Evolutionary conservation across 1,140 invertebrate species (phyloP), one percentile per base, ranked within the genome.

Genomic region (Brachionus calyciflorus): DNA sequence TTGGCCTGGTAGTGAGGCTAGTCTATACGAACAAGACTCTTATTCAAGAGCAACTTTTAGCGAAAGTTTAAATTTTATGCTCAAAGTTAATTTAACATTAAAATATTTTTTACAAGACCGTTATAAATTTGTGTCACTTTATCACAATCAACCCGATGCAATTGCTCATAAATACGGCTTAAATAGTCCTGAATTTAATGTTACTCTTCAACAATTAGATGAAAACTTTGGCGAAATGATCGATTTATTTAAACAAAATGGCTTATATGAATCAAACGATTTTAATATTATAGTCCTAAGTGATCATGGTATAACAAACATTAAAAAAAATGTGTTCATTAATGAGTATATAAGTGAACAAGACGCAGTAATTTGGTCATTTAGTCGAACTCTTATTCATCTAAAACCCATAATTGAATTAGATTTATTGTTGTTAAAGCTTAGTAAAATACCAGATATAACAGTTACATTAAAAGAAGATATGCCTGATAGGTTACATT

Each of bases 211-310:
- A 14, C 69, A 73, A 73, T 51, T 73, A 33, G 69, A 73, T 24
- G 24, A 14, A 14, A 33, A 55, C 28, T 73, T 73, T 17, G 46
- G 69, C 9, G 24, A 73, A 53, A 19, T 73, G 46, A 41, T 51
- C 9, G 33, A 28, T 12, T 14, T 24, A 12, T 33, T 73, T 12
- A 51, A 73, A 12, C 19, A 33, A 51, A 30, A 21, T 26, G 12
- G 19, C 24, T 14, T 73, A 12, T 55, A 37, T 30, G 46, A 2
- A 3, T 49, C 69, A 33, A 57, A 73, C 51, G 51, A 73, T 28
- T 73, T 73, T 41, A 76, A 76, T 76, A 5, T 76, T 1, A 60
- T 76, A 40, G 40, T 76, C 3, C 53, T 76, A 26, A 57, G 49
- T 57, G 73, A 76, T 30, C 55, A 55, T 44, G 73, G 73, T 24